Evolutionary conservation across 1,140 invertebrate genomes (phyloP), one percentile per base, ranked within the genome.

Genomic region (Aricia agestis): DNA sequence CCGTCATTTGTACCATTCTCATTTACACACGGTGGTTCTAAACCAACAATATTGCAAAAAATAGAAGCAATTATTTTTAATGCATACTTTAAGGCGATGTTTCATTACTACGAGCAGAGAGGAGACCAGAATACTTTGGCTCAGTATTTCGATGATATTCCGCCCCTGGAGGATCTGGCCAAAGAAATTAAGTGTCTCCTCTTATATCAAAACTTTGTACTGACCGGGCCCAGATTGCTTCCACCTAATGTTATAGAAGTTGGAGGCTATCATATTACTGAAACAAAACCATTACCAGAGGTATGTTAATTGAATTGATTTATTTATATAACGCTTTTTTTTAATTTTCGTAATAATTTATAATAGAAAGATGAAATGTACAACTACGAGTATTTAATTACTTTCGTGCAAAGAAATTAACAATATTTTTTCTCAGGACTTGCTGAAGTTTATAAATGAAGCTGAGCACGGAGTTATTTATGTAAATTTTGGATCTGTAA

Each of bases 401-500:
- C 41, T 3, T 3, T 42, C 41, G 6, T 11, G 7, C 6, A 7
- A 58, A 11, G 15, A 58, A 15, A 58, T 58, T n/a, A n/a, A 58
- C 13, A 17, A 58, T 58, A 25, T 66, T 73, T 31, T 41, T 9
- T 70, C 58, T 59, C 83, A 95, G 94, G 94, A 95, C 61, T 76
- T 96, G 13, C 91, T 95, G 76, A 93, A 94, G 68, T 94, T 95
- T 84, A 83, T 96, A 41, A 94, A 95, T 71, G 94, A 93, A 73
- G 93, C 95, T 57, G 92, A 93, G 72, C 84, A 95, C 75, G 95
- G 95, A 0, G 93, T 95, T 2, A 93, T 96, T 41, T 94, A 94
- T 70, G 95, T 96, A 74, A 95, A 94, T 73, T 93, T 96, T 77
- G 96, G 96, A 17, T 95, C 95, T 4, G 93, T 94, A 82, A 85